Evolutionary conservation across 2,888 invertebrate genomes (phyloP), one percentile per base, ranked within the genome.

Genomic region (Noctua fimbriata): DNA sequence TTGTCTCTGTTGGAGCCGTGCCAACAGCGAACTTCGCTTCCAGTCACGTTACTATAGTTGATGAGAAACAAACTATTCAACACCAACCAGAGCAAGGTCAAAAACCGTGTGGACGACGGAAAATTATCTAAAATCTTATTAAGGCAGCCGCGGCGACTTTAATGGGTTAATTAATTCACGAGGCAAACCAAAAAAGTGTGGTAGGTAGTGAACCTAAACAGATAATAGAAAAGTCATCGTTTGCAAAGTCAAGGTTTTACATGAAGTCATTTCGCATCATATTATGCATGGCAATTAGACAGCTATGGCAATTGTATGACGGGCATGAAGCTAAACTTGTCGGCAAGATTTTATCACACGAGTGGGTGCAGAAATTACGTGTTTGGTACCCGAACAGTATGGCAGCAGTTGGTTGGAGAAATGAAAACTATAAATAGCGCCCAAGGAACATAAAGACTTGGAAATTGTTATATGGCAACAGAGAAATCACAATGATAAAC

Each of bases 1-100:
- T 91, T 92, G 92, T 90, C 92, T 91, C 90, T 89, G 88, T 93
- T 95, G 95, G 95, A 93, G 72, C 75, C 47, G 82, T 85, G 95
- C 95, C 95, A 95, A 92, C 90, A 89, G 83, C 89, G 88, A 84
- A 90, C 90, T 90, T 90, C 92, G 87, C 92, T 92, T 86, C 90
- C 89, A 89, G 88, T 90, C 91, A 91, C 91, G 89, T 91, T 90
- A 88, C 89, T 91, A 91, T 86, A 89, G 90, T 91, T 92, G 92
- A 93, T 88, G 93, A 91, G 90, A 92, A 92, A 92, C 92, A 92
- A 92, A 92, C 91, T 88, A 72, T 74, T 84, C 84, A 72, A 83
- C 77, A 88, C 79, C 87, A 86, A 84, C 84, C 82, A 74, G 82
- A 85, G 85, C 94, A 94, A 95, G 94, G 94, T 93, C 93, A 87